A percentile compares a stretch with the other conserved stretches of the same genome.
Conservation (phyloP, 2,797 vertebrate genomes). For the Sebastes matsubarae region DNA sequence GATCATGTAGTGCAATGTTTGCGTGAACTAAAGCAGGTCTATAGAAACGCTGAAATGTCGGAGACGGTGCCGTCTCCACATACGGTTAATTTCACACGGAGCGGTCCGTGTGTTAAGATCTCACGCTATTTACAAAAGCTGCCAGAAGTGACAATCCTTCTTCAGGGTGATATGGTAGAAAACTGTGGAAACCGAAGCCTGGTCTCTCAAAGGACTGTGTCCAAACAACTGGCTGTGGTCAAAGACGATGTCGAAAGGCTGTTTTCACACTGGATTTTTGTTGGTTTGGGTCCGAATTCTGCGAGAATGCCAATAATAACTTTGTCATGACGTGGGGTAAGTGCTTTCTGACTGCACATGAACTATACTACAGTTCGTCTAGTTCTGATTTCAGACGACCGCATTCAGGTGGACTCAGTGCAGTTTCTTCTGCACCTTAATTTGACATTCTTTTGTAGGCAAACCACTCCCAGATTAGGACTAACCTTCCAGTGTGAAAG, state of each 20-base stretch:
- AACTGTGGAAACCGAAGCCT: conserved; percentile 37
- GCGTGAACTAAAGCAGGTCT: conserved; percentile 78
- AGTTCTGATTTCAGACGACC: not conserved
- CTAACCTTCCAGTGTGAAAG: conserved; percentile 24
- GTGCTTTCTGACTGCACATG: not conserved
- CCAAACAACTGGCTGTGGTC: conserved; percentile 16
- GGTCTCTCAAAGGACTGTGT: conserved; percentile 14
- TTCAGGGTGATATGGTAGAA: conserved; percentile 52
- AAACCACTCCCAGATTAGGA: conserved; percentile 8
- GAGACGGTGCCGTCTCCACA: conserved; percentile 56
- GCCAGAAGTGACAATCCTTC: conserved; percentile 71
- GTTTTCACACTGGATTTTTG: conserved; percentile 29
- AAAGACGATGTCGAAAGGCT: conserved; percentile 9
- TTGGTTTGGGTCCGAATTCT: conserved; percentile 6
- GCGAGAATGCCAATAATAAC: not conserved
- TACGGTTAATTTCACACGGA: conserved; percentile 53
- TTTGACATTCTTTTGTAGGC: not conserved
- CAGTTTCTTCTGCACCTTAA: not conserved
- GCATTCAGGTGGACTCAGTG: not conserved
- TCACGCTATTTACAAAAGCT: conserved; percentile 80
- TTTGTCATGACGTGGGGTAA: not conserved
- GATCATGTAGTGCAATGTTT: conserved; percentile 80
- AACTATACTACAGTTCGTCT: not conserved
- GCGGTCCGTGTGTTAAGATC: conserved; percentile 45
- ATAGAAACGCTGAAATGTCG: conserved; percentile 71